These are phyloP conservation scores for Nixonia krombeini DNA, from an alignment of 1,140 invertebrate genomes.

Conservation along the genomic window DNA sequence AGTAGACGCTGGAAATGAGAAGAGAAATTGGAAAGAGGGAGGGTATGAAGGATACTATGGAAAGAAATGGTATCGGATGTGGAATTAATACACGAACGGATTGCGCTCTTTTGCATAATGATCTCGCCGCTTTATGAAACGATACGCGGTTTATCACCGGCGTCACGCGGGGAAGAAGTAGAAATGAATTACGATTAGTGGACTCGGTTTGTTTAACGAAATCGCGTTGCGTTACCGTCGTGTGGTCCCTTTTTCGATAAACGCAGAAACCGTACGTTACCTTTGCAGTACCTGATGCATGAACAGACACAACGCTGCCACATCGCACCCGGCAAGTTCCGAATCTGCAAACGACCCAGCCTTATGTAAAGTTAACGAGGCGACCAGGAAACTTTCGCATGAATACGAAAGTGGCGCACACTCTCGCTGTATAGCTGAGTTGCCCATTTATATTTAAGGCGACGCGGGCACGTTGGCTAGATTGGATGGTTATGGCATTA, in stretches of 20 bases:
- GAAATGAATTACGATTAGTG: no score
- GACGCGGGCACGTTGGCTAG: constrained; percentile 53
- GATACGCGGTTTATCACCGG: no score
- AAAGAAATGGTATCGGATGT: constrained; percentile 2
- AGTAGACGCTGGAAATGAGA: no score
- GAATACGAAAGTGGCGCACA: constrained; percentile 64
- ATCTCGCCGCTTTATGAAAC: no score
- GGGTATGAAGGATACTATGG: constrained; percentile 7
- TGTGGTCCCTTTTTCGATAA: constrained; percentile 1
- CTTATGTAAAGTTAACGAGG: constrained; percentile 66
- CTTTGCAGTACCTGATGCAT: not conserved
- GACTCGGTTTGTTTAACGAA: no score
- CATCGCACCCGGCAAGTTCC: constrained; percentile 35
- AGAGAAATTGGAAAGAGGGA: constrained; percentile 18
- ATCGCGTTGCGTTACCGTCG: no score
- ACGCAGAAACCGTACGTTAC: not conserved
- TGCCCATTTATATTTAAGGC: constrained; percentile 68
- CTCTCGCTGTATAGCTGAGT: constrained; percentile 49
- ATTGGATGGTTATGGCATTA: constrained; percentile 66
- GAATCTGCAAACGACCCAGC: constrained; percentile 52
- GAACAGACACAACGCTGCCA: constrained; percentile 23
- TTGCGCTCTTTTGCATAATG: no score
- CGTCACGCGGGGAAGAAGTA: no score
- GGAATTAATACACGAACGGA: not conserved
- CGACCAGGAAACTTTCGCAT: constrained; percentile 65